Evolutionary conservation across 2,888 invertebrate species (phyloP).

Genomic region (Mactromeris polynyma): DNA sequence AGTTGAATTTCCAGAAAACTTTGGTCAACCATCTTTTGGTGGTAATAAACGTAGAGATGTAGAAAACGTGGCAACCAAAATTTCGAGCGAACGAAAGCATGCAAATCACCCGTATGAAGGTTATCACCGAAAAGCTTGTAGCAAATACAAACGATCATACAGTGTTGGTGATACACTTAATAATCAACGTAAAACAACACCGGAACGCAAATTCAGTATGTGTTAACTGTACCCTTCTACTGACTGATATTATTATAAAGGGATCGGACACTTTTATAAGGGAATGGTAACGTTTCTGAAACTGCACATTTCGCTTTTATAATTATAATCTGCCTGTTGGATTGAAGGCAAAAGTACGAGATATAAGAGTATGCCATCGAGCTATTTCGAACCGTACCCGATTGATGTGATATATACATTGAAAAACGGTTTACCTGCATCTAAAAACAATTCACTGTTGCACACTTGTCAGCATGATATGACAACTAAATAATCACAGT

Average conservation of each 20-base stretch:
- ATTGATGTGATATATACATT: too few relatives aligned
- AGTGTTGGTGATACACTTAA: neutral
- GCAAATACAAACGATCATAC: neutral
- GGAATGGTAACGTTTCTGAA: too few relatives aligned
- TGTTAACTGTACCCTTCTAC: neutral
- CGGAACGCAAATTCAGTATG: neutral
- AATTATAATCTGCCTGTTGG: too few relatives aligned
- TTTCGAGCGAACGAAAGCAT: neutral
- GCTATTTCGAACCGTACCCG: too few relatives aligned
- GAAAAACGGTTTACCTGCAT: too few relatives aligned
- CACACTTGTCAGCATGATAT: too few relatives aligned
- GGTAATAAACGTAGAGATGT: neutral
- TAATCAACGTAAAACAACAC: neutral
- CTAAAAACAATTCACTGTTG: too few relatives aligned
- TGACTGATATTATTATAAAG: neutral
- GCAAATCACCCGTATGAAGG: neutral
- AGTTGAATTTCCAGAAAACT: constrained; percentile 25
- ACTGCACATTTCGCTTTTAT: too few relatives aligned
- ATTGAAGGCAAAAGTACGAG: too few relatives aligned
- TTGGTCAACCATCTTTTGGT: neutral
- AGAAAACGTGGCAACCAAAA: neutral
- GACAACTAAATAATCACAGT: too few relatives aligned
- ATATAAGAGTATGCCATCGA: too few relatives aligned
- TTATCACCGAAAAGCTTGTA: neutral
- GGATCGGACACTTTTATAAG: too few relatives aligned